These are phyloP conservation scores for Magallana gigas DNA, from an alignment of 1,140 invertebrate genomes.

Conservation along the genomic window DNA sequence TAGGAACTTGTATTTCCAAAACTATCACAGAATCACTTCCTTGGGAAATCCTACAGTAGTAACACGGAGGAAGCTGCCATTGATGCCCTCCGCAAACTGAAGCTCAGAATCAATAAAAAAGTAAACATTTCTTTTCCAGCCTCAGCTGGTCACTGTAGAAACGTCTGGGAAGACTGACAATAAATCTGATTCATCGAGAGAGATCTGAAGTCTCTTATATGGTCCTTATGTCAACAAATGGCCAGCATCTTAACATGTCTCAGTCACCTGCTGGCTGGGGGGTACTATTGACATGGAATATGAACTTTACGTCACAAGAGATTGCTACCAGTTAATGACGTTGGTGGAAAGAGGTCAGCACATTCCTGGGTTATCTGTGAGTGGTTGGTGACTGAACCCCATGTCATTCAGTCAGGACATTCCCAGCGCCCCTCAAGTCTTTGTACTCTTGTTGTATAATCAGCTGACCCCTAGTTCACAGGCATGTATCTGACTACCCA, in stretches of 20 bases:
- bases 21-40: not conserved
- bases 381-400: not conserved
- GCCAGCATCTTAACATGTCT: not conserved
- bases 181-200: not conserved
- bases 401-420: not conserved
- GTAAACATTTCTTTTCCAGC: not conserved
- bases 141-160: not conserved
- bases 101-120: conserved; percentile 32
- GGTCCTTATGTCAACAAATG: not conserved
- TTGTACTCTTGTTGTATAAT: not conserved
- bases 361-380: conserved; percentile 6
- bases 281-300: not conserved
- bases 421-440: not conserved
- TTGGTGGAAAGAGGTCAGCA: not conserved
- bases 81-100: not conserved
- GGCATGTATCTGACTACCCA: not conserved
- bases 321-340: not conserved
- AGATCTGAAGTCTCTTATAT: not conserved
- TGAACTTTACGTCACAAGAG: conserved; percentile 18
- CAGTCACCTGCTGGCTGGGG: not conserved
- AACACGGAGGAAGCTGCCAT: not conserved
- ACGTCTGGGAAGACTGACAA: not conserved
- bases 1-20: too few relatives aligned
- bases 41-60: not conserved
- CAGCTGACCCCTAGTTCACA: too few relatives aligned